Conservation (phyloP, 1,140 invertebrate species). For the Chelonus insularis region DNA sequence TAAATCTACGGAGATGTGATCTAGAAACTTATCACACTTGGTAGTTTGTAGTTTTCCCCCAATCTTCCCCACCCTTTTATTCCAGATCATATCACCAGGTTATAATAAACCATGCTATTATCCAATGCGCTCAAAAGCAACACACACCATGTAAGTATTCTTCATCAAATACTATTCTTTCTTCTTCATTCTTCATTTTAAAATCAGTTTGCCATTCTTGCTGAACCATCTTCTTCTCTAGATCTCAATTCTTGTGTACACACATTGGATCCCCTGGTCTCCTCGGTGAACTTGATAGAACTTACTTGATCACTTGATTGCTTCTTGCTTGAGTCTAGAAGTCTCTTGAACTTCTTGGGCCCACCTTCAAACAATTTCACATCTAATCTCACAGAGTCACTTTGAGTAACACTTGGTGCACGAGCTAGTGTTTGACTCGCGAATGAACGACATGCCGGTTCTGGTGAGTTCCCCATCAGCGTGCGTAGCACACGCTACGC, state of each 20-base stretch:
- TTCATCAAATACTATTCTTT: neutral
- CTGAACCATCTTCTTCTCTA: too few relatives aligned
- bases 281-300: too few relatives aligned
- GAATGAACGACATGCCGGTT: constrained; percentile 10
- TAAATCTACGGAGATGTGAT: constrained; percentile 55
- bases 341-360: too few relatives aligned
- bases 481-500: neutral
- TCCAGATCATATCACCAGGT: neutral
- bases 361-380: too few relatives aligned
- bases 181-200: neutral
- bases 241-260: too few relatives aligned
- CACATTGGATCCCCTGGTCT: too few relatives aligned
- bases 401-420: constrained; percentile 1
- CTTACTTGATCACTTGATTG: too few relatives aligned
- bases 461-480: neutral
- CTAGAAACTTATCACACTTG: constrained; percentile 46
- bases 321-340: too few relatives aligned
- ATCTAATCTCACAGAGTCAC: too few relatives aligned
- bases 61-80: neutral
- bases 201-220: too few relatives aligned
- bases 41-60: constrained; percentile 58
- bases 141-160: constrained; percentile 19
- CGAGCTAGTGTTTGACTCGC: constrained; percentile 6
- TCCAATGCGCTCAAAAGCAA: constrained; percentile 7
- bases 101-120: neutral